Evolutionary conservation across 1,140 invertebrate genomes (phyloP).

Genomic region (Penaeus indicus): DNA sequence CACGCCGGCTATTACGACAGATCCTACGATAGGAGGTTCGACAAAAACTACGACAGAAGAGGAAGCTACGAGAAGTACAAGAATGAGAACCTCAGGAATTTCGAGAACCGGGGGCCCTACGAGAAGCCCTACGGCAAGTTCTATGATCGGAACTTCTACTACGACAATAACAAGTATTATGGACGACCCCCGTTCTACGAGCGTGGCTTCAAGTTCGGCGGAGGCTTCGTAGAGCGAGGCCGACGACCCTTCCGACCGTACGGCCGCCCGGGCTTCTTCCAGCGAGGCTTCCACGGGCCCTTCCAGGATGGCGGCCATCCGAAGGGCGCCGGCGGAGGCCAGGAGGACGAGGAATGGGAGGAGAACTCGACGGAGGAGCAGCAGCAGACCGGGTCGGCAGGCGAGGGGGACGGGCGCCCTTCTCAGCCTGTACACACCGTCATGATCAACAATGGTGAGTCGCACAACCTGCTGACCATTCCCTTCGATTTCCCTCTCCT

Average conservation of each 20-base stretch:
- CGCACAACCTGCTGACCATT: background rate
- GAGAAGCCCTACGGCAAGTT: slow-evolving; percentile 33
- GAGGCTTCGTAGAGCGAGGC: slow-evolving; percentile 47
- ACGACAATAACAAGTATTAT: slow-evolving; percentile 38
- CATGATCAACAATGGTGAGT: slow-evolving; percentile 59
- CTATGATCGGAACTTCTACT: slow-evolving; percentile 48
- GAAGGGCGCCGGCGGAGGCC: slow-evolving; percentile 6
- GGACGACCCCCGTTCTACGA: slow-evolving; percentile 36
- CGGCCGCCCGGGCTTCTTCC: slow-evolving; percentile 54
- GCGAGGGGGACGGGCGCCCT: slow-evolving; percentile 39
- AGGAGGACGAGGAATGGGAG: slow-evolving; percentile 46
- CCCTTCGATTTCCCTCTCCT: background rate
- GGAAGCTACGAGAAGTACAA: slow-evolving; percentile 32
- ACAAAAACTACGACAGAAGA: slow-evolving; percentile 38
- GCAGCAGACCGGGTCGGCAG: background rate
- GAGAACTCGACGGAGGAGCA: slow-evolving; percentile 10
- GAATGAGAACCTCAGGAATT: slow-evolving; percentile 43
- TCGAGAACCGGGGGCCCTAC: slow-evolving; percentile 46
- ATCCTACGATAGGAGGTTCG: slow-evolving; percentile 31
- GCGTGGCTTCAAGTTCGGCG: slow-evolving; percentile 45
- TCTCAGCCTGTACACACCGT: slow-evolving; percentile 59
- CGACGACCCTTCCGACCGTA: slow-evolving; percentile 58
- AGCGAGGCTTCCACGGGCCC: slow-evolving; percentile 43
- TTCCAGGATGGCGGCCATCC: slow-evolving; percentile 6
- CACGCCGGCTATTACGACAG: slow-evolving; percentile 41